Evolutionary conservation across 2,888 invertebrate species (phyloP), one percentile per base, ranked within the genome.

Genomic region (Agrenia bidenticulata): DNA sequence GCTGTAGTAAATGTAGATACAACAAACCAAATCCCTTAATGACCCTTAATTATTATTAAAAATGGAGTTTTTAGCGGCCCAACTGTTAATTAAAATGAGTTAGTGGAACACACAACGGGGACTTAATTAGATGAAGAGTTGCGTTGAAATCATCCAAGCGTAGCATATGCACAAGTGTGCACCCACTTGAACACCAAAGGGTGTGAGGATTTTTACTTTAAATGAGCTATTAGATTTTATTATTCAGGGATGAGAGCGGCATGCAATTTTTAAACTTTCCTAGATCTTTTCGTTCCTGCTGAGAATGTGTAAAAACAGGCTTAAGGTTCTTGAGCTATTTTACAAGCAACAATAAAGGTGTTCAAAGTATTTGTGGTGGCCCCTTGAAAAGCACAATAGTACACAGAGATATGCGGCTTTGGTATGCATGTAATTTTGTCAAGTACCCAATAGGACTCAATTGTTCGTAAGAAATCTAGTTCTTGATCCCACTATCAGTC

Each of bases 11-110:
- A 7, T 17, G 23, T n/a, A 9, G 19, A n/a, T n/a, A 9, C 5
- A 55, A 55, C 55, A 55, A 55, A 27, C 55, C 55, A 55, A 55
- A 55, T 55, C 55, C 55, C 37, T 55, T 55, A 55, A 55, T 55
- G 55, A 37, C 55, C 32, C 55, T 55, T 55, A 26, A 55, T 26
- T 32, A 55, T 45, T 45, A 45, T 45, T 45, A 45, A 45, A n/a
- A 45, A 45, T 15, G 45, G 45, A 45, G 32, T 55, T 55, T 55
- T 55, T 55, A 26, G 17, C 32, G 32, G n/a, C 17, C 32, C 55
- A 55, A 26, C 55, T 55, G 32, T 55, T 55, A 55, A 55, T 55
- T 55, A 55, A 55, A 55, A 32, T 27, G 55, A 55, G 55, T 51
- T 24, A 51, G 51, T 51, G 15, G 45, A 45, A 45, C 5, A 45